Percentiles rank a stretch among this genome's conserved stretches.
Evolutionary conservation across 1,140 invertebrate genomes (phyloP).

Genomic region (Gryon sp.): DNA sequence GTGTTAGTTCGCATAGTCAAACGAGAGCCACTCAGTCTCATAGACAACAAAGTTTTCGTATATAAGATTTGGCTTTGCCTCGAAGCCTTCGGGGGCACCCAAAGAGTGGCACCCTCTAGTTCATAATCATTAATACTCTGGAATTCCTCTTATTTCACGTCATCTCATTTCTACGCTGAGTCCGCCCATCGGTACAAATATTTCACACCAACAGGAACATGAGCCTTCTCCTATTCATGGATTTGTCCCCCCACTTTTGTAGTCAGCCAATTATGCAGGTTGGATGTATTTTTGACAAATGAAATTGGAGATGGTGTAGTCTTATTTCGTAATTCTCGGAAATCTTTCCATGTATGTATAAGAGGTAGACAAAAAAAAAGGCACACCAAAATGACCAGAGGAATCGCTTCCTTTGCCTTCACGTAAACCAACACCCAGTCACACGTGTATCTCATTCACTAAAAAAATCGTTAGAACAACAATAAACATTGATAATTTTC

Average conservation of each 20-base stretch:
- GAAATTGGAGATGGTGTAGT: constrained; percentile 45
- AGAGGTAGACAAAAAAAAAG: background rate
- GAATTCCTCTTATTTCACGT: constrained; percentile 58
- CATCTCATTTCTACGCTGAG: constrained; percentile 39
- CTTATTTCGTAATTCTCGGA: constrained; percentile 33
- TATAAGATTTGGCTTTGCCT: no score
- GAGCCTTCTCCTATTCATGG: constrained; percentile 16
- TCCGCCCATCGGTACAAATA: constrained; percentile 47
- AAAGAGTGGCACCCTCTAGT: constrained; percentile 56
- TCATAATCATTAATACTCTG: constrained; percentile 52
- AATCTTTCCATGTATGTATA: no score
- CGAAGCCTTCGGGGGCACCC: constrained; percentile 38
- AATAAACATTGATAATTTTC: constrained; percentile 16
- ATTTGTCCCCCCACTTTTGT: constrained; percentile 16
- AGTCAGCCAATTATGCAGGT: constrained; percentile 48
- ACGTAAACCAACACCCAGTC: constrained; percentile 3
- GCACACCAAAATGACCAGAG: constrained; percentile 10
- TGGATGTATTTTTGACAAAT: constrained; percentile 57
- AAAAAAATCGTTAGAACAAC: constrained; percentile 3
- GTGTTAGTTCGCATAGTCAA: constrained; percentile 3
- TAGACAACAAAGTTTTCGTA: constrained; percentile 57
- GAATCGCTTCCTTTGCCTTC: constrained; percentile 7
- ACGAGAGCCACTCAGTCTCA: constrained; percentile 50
- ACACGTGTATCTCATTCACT: constrained; percentile 17
- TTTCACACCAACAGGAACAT: constrained; percentile 46